Evolutionary conservation across 2,888 invertebrate genomes (phyloP), one percentile per base, ranked within the genome.

Genomic region (Calliphora vomitoria): DNA sequence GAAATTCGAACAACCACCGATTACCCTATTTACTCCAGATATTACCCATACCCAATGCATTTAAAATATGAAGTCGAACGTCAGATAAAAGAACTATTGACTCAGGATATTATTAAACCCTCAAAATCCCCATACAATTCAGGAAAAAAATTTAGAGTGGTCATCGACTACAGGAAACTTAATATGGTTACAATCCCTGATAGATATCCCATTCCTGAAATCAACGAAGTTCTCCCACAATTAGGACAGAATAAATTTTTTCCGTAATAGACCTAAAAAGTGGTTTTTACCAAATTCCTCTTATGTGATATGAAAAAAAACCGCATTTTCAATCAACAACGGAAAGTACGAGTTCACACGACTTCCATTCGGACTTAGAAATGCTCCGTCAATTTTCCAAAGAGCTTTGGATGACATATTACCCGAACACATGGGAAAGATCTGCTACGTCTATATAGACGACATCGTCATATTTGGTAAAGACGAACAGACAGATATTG

Each of bases 171-270:
- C 10, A 13, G 74, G 15, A 60, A 74, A 25, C 20, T 74, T 11
- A 74, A 74, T 5, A n/a, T 25, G 15, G 18, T 35, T 15, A 74
- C 74, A 25, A 15, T 44, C 58, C 25, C 55, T 0, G 68, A 78
- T 13, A 66, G 13, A 50, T 75, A 82, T 53, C 72, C 74, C 6
- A 71, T 83, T 1, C 78, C 83, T 8, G 75, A 75, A 25, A 55
- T 55, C 18, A 55, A 64, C 3, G 68, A 82, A 3, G 47, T 83
- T n/a, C 13, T 83, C n/a, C 13, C 64, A 15, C 60, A 75, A 10
- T 18, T 50, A n/a, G 44, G 64, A 15, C 1, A 31, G 4, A 31
- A 50, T 50, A 53, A 31, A 38, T 69, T 13, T 5, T 71, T 83
- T 18, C 76, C 8, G 75, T 81, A 15, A 31, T 81, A 25, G 81